Evolutionary conservation across 2,888 invertebrate species (phyloP).

Genomic region (Xiphydria camelus): DNA sequence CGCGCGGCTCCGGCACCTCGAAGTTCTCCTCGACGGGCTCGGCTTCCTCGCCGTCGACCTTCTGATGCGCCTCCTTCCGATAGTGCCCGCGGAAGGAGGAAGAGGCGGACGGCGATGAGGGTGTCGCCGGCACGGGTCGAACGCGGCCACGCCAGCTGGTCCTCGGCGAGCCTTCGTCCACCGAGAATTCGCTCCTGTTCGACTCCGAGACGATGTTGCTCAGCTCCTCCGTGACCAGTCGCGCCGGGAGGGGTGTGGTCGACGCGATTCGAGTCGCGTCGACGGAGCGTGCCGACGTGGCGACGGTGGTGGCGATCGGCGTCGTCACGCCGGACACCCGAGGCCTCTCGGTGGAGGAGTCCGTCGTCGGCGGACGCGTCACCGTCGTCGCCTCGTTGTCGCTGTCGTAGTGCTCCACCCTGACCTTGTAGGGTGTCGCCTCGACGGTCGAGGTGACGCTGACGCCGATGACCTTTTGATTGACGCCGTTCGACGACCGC

Average conservation of each 20-base stretch:
- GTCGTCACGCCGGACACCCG: slow-evolving; percentile 8
- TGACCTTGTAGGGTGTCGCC: slow-evolving; percentile 60
- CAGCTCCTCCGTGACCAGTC: slow-evolving; percentile 54
- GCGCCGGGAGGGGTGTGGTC: slow-evolving; percentile 34
- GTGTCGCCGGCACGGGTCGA: slow-evolving; percentile 40
- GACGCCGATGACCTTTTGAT: slow-evolving; percentile 57
- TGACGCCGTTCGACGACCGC: slow-evolving; percentile 28
- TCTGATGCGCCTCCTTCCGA: not conserved
- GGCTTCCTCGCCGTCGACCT: slow-evolving; percentile 16
- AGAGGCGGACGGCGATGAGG: slow-evolving; percentile 10
- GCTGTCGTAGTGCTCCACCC: slow-evolving; percentile 50
- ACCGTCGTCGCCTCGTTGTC: slow-evolving; percentile 28
- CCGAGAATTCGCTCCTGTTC: slow-evolving; percentile 64
- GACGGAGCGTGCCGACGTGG: slow-evolving; percentile 16
- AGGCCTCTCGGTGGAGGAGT: slow-evolving; percentile 18
- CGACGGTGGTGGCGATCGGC: slow-evolving; percentile 14
- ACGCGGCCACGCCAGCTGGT: slow-evolving; percentile 52
- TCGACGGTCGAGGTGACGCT: slow-evolving; percentile 67
- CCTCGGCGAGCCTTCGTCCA: slow-evolving; percentile 64
- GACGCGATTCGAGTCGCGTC: slow-evolving; percentile 26
- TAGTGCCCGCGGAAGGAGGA: too few species aligned
- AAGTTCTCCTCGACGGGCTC: slow-evolving; percentile 48
- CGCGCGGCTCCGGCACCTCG: slow-evolving; percentile 40
- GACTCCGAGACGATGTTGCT: slow-evolving; percentile 61
- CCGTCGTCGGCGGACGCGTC: slow-evolving; percentile 28